Evolutionary conservation across 2,797 vertebrate genomes (phyloP).

Genomic region (Myioborus miniatus): DNA sequence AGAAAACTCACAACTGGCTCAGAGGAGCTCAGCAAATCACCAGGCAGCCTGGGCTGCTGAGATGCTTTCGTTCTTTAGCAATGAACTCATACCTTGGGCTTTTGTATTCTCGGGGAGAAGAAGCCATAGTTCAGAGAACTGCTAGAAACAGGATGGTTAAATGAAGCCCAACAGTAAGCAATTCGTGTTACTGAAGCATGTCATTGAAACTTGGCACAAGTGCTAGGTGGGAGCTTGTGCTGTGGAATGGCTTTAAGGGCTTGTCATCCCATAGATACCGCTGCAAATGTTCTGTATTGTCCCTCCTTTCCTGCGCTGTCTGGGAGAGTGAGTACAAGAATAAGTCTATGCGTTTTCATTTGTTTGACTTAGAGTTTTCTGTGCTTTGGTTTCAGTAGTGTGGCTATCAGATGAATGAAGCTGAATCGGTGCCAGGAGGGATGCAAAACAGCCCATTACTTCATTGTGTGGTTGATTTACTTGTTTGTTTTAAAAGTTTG

Average conservation of each 20-base stretch:
- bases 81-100: conserved; percentile 65
- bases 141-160: conserved; percentile 37
- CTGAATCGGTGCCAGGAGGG: conserved; percentile 7
- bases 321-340: conserved; percentile 60
- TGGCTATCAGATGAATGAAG: conserved; percentile 58
- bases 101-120: conserved; percentile 45
- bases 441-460: conserved; percentile 57
- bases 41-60: conserved; percentile 43
- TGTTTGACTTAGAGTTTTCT: conserved; percentile 47
- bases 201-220: conserved; percentile 37
- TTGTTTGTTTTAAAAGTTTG: conserved; percentile 71
- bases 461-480: conserved; percentile 57
- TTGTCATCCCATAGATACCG: conserved; percentile 27
- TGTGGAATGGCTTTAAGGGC: conserved; percentile 44
- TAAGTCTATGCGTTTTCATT: conserved; percentile 6
- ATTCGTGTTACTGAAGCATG: conserved; percentile 35
- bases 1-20: conserved; percentile 26
- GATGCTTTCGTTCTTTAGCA: conserved; percentile 59
- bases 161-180: conserved; percentile 50
- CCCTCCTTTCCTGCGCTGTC: conserved; percentile 57
- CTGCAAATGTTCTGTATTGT: conserved; percentile 55
- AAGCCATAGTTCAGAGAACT: conserved; percentile 45
- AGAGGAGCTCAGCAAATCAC: conserved; percentile 38
- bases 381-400: conserved; percentile 53
- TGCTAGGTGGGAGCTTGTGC: neutral